Evolutionary conservation across 2,888 invertebrate species (phyloP).

Genomic region (Hybos culiciformis): DNA sequence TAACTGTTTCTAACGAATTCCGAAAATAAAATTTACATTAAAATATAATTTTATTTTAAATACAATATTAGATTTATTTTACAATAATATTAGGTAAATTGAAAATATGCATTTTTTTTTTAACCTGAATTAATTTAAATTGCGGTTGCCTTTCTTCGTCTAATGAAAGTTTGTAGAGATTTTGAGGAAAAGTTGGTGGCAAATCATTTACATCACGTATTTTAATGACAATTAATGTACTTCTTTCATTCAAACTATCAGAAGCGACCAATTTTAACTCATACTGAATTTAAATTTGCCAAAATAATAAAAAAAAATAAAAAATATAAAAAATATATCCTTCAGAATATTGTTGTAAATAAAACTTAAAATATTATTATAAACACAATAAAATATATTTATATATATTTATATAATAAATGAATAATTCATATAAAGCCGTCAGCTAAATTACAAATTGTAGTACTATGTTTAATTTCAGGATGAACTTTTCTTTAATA

Average conservation of each 20-base stretch:
- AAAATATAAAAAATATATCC: neutral
- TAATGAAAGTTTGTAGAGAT: conserved; percentile 56
- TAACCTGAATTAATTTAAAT: conserved; percentile 65
- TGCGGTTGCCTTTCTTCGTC: conserved; percentile 61
- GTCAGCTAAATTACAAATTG: no score
- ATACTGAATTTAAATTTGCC: no score
- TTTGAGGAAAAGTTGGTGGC: conserved; percentile 64
- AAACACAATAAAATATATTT: neutral
- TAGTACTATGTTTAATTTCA: no score
- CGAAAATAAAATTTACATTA: conserved; percentile 7
- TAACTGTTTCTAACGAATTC: neutral
- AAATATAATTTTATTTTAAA: neutral
- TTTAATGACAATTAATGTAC: conserved; percentile 66
- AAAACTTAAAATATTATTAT: conserved; percentile 3
- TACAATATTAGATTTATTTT: conserved; percentile 7
- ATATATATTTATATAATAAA: neutral
- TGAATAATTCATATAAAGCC: no score
- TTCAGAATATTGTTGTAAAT: neutral
- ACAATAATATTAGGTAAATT: neutral
- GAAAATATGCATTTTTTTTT: conserved; percentile 19
- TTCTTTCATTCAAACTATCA: conserved; percentile 80
- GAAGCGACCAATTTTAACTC: conserved; percentile 80
- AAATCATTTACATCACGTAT: conserved; percentile 82
- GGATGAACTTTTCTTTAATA: no score
- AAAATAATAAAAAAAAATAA: no score